Base-by-base conservation (phyloP, 2,797 vertebrate species). In the Premnoplex brunnescens region DNA sequence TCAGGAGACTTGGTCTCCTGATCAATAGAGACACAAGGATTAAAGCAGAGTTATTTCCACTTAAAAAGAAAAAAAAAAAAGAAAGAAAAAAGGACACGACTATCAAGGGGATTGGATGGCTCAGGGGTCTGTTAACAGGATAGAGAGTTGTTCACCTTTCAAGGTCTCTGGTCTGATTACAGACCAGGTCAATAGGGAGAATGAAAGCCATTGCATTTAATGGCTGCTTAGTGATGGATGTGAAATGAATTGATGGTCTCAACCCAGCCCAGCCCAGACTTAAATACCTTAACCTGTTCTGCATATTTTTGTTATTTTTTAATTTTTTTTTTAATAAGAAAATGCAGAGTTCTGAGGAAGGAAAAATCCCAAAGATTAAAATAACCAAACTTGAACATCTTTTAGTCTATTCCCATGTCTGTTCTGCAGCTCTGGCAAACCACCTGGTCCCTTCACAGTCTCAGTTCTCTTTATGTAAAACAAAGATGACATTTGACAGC, bases 201-300 rank as follows among this genome's bases (percentile, higher is more conserved):
- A 85, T 76, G 81, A 88, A 96, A 97, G 82, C 72, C 80, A 63
- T 78, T 90, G 87, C 14, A 0, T 89, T 88, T 94, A 97, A 93
- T 93, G 88, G 87, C 77, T 91, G 72, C 27, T 43, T 83, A 91
- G 95, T 85, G 91, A 97, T 72, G 73, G 94, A 94, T 88, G 80
- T 73, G 80, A 88, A 93, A 83, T 74, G 56, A 91, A 91, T 58
- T 73, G 89, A 94, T 86, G 66, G 58, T 62, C 48, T 92, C 92
- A 86, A 67, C 48, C 66, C 79, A 89, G 62, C 51, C 59, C 85
- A 52, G 85, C 66, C 36, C 32, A 91, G 69, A 43, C 48, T 75
- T 84, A 85, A 91, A 85, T 55, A 39, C 51, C 27, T 72, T 78
- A 66, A 58, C 41, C 16, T 5, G 2, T 28, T 75, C 60, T 85